These are phyloP conservation scores for Tyrannus savana DNA, from an alignment of 2,113 vertebrate genomes.

Conservation along the genomic window DNA sequence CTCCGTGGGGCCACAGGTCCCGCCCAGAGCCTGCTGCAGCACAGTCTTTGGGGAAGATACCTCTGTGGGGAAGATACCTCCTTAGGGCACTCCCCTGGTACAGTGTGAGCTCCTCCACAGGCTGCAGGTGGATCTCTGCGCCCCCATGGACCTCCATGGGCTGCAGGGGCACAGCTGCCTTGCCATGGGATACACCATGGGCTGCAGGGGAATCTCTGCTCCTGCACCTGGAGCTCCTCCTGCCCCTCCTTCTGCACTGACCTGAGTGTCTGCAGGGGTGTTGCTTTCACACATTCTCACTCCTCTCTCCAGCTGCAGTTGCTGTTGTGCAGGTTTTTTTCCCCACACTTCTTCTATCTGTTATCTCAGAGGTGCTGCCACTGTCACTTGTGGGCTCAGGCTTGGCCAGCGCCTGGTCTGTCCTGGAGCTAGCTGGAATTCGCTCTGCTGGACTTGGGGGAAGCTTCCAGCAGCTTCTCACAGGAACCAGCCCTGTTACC, in stretches of 20 bases:
- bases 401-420: rapidly evolving
- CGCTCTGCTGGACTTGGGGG: not conserved
- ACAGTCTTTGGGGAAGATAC: rapidly evolving
- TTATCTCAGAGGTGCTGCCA: too few species aligned
- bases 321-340: not conserved
- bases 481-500: too few species aligned
- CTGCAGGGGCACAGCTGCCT: not conserved
- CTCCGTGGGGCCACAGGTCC: not conserved
- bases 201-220: not conserved
- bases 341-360: not conserved
- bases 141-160: not conserved
- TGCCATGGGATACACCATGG: not conserved
- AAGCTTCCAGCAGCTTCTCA: not conserved
- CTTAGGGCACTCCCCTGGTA: not conserved
- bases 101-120: not conserved
- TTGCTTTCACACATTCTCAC: rapidly evolving
- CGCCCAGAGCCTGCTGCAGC: not conserved
- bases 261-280: not conserved
- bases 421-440: not conserved
- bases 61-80: too few species aligned
- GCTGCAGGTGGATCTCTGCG: not conserved
- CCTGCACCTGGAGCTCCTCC: not conserved
- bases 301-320: not conserved
- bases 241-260: not conserved
- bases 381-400: rapidly evolving